These are phyloP conservation scores for Orthonyx spaldingii DNA, from an alignment of 2,113 vertebrate genomes.

Conservation along the genomic window DNA sequence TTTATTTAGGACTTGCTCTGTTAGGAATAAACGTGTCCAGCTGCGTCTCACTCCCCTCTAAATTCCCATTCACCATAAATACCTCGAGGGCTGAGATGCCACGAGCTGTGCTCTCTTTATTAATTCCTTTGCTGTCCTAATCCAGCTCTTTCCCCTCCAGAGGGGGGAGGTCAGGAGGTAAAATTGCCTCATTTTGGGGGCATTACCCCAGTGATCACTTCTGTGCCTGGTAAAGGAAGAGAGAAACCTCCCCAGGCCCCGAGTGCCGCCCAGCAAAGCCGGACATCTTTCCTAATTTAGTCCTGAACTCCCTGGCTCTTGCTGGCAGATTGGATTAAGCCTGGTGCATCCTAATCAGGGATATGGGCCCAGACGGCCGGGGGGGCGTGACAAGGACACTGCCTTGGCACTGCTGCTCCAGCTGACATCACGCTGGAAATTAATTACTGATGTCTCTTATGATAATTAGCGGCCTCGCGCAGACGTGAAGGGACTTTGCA, in stretches of 20 bases:
- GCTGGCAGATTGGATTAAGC: slow-evolving; percentile 49
- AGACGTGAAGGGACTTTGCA: slow-evolving; percentile 48
- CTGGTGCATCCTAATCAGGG: slow-evolving; percentile 68
- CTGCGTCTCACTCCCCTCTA: neutral
- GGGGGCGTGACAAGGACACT: slow-evolving; percentile 67
- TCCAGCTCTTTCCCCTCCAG: slow-evolving; percentile 7
- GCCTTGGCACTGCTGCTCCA: slow-evolving; percentile 66
- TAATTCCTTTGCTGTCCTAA: slow-evolving; percentile 44
- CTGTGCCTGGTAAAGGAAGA: neutral
- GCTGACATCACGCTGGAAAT: slow-evolving; percentile 80
- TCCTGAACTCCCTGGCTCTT: slow-evolving; percentile 26
- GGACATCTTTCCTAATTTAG: slow-evolving; percentile 7
- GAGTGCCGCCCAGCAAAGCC: neutral
- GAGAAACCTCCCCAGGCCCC: neutral
- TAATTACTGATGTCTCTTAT: slow-evolving; percentile 62
- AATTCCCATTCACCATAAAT: neutral
- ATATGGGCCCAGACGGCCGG: slow-evolving; percentile 63
- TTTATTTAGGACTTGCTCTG: neutral
- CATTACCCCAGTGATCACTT: neutral
- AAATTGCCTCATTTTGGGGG: slow-evolving; percentile 17
- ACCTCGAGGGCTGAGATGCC: neutral
- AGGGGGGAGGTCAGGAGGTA: slow-evolving; percentile 29
- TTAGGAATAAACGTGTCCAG: neutral
- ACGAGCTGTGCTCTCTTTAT: neutral
- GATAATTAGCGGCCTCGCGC: slow-evolving; percentile 35